A percentile compares a stretch with the other conserved stretches of the same genome.
Evolutionary conservation across 2,113 vertebrate species (phyloP).

Genomic region (Scatophagus argus): DNA sequence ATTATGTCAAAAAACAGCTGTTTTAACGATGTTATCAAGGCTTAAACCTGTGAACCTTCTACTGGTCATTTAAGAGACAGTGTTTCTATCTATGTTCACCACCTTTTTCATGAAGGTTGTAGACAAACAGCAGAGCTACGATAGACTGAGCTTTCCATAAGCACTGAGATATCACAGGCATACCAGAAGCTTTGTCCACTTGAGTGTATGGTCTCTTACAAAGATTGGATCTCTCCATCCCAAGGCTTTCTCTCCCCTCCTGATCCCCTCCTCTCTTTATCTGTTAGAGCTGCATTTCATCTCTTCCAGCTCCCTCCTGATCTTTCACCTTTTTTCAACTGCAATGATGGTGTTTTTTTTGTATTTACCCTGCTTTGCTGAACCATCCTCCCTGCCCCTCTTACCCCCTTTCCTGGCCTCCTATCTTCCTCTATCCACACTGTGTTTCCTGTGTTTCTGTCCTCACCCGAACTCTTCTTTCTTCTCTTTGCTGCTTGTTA

Average conservation of each 20-base stretch:
- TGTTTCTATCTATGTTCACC: conserved; percentile 13
- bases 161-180: conserved; percentile 48
- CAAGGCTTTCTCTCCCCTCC: conserved; percentile 36
- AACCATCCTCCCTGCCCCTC: conserved; percentile 16
- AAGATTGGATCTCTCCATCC: conserved; percentile 67
- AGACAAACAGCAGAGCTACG: conserved; percentile 43
- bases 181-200: conserved; percentile 62
- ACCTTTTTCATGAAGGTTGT: conserved; percentile 18
- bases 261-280: conserved; percentile 57
- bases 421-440: conserved; percentile 7
- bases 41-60: conserved; percentile 12
- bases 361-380: conserved; percentile 46
- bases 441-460: conserved; percentile 24
- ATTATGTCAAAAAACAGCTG: conserved; percentile 8
- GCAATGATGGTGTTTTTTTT: conserved; percentile 45
- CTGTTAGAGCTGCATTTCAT: conserved; percentile 56
- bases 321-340: conserved; percentile 62
- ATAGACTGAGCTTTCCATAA: conserved; percentile 52
- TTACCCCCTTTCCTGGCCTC: not conserved
- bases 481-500: conserved; percentile 49
- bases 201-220: conserved; percentile 49
- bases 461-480: conserved; percentile 51
- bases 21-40: not conserved
- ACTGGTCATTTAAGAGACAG: conserved; percentile 2
- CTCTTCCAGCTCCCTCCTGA: conserved; percentile 42